These are phyloP conservation scores for Cirrhinus mrigala DNA, from an alignment of 2,797 vertebrate species.

Conservation along the genomic window DNA sequence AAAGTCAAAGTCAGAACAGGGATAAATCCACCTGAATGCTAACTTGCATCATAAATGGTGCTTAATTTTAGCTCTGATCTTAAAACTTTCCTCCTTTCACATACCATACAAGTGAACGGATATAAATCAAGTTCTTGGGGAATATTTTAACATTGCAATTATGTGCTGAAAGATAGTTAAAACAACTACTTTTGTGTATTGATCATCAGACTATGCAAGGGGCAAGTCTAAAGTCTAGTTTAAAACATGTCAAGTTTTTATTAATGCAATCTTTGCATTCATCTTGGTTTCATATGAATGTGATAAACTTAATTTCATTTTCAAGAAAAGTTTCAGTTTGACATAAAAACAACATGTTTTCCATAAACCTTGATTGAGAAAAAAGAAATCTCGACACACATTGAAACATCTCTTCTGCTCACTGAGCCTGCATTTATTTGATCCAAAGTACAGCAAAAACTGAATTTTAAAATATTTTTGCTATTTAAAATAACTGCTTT, in stretches of 20 bases:
- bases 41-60: not conserved
- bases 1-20: conserved; percentile 31
- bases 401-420: too few relatives aligned
- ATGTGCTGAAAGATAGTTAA: not conserved
- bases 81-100: not conserved
- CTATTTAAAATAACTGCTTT: too few relatives aligned
- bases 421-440: too few relatives aligned
- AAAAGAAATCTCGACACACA: not conserved
- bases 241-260: not conserved
- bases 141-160: not conserved
- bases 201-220: not conserved
- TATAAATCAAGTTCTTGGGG: not conserved
- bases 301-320: too few relatives aligned
- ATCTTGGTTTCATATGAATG: not conserved
- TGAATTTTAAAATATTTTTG: too few relatives aligned
- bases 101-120: not conserved
- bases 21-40: conserved; percentile 7
- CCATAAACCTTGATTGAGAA: too few relatives aligned
- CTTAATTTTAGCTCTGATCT: not conserved
- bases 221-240: not conserved
- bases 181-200: not conserved
- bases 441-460: too few relatives aligned
- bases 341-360: not conserved
- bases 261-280: not conserved
- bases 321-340: too few relatives aligned